Percentiles rank a stretch among this genome's conserved stretches.
Evolutionary conservation across 1,140 invertebrate species (phyloP).

Genomic region (Anoplolepis gracilipes): DNA sequence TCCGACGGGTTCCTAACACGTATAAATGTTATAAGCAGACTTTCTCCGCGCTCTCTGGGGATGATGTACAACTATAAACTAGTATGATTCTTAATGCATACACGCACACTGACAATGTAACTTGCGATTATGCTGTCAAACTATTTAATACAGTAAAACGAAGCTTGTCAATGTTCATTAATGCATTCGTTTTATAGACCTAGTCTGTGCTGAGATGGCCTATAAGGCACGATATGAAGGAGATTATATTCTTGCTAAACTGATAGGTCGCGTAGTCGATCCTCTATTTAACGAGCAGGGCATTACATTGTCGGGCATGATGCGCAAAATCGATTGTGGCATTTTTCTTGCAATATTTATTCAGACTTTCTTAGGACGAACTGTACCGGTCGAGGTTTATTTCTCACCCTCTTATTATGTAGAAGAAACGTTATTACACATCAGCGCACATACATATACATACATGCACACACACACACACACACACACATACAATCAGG

Average conservation of each 20-base stretch:
- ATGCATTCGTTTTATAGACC: slow-evolving; percentile 4
- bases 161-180: slow-evolving; percentile 34
- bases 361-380: slow-evolving; percentile 18
- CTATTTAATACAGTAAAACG: slow-evolving; percentile 8
- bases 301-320: background rate
- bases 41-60: background rate
- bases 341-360: slow-evolving; percentile 30
- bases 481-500: slow-evolving; percentile 35
- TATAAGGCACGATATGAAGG: background rate
- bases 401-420: slow-evolving; percentile 27
- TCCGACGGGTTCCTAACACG: too few relatives aligned
- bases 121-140: slow-evolving; percentile 1
- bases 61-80: background rate
- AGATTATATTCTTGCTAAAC: background rate
- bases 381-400: slow-evolving; percentile 54
- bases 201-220: background rate
- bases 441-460: too few relatives aligned
- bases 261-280: background rate
- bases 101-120: background rate
- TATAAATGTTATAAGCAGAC: background rate
- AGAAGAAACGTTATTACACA: slow-evolving; percentile 4
- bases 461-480: too few relatives aligned
- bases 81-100: background rate
- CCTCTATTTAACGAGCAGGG: background rate
- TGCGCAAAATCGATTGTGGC: slow-evolving; percentile 51